Evolutionary conservation across 2,797 vertebrate genomes (phyloP).

Genomic region (Salmo trutta): DNA sequence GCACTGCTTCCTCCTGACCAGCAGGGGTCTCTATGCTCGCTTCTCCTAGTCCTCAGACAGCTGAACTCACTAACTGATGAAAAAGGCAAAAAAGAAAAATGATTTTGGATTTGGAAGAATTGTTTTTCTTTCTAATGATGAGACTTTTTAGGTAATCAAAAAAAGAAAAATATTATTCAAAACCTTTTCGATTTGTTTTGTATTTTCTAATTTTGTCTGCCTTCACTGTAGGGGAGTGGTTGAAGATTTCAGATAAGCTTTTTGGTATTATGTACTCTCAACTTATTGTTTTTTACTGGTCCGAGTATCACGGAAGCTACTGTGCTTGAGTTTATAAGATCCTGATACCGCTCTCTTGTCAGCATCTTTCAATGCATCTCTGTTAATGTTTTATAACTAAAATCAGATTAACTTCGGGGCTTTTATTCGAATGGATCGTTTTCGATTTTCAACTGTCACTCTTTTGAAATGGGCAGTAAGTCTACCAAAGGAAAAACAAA

Average conservation of each 20-base stretch:
- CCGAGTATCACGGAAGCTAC: constrained; percentile 66
- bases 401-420: not conserved
- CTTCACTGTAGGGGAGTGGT: constrained; percentile 54
- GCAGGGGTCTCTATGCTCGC: constrained; percentile 50
- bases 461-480: constrained; percentile 53
- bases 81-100: constrained; percentile 28
- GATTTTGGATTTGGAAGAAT: constrained; percentile 58
- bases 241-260: constrained; percentile 65
- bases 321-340: constrained; percentile 48
- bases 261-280: constrained; percentile 54
- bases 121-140: constrained; percentile 59
- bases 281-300: constrained; percentile 47
- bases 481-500: constrained; percentile 51
- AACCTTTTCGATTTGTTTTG: constrained; percentile 45
- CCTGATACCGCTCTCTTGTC: constrained; percentile 17
- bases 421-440: constrained; percentile 44
- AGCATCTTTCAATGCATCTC: constrained; percentile 16
- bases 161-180: constrained; percentile 29
- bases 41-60: constrained; percentile 49
- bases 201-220: constrained; percentile 47
- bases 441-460: constrained; percentile 6
- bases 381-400: too few species aligned
- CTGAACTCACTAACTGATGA: constrained; percentile 39
- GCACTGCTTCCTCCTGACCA: constrained; percentile 54
- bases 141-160: constrained; percentile 51